These are phyloP conservation scores for Melitaea cinxia DNA, from an alignment of 1,140 invertebrate species.

Conservation along the genomic window DNA sequence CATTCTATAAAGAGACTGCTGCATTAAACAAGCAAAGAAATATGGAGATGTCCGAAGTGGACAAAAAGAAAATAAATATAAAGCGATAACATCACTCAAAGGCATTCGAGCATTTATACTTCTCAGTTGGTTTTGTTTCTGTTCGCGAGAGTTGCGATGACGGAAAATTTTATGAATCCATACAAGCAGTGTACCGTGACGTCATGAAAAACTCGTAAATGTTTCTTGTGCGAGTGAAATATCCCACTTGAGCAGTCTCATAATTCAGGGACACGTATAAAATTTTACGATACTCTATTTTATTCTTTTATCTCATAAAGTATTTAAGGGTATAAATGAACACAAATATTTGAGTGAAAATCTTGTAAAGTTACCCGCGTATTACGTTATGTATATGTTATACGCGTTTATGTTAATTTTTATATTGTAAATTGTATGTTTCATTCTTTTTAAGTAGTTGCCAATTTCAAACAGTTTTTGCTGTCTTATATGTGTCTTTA, in stretches of 20 bases:
- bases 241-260: constrained; percentile 6
- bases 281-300: constrained; percentile 3
- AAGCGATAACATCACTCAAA: constrained; percentile 16
- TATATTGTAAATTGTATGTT: too few relatives aligned
- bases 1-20: constrained; percentile 7
- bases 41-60: background rate
- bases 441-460: too few relatives aligned
- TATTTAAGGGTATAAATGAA: constrained; percentile 2
- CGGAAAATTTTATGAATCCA: constrained; percentile 13
- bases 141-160: background rate
- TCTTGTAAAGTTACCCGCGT: background rate
- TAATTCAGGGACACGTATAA: constrained; percentile 1
- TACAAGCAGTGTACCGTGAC: background rate
- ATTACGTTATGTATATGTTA: background rate
- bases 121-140: constrained; percentile 9
- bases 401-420: background rate
- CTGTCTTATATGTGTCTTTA: too few relatives aligned
- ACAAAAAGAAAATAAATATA: constrained; percentile 4
- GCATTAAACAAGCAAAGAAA: constrained; percentile 12
- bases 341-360: background rate
- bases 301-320: constrained; percentile 3
- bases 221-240: constrained; percentile 10
- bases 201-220: constrained; percentile 19
- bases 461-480: too few relatives aligned
- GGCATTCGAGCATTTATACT: background rate